Percentiles rank a stretch among this genome's conserved stretches.
Evolutionary conservation across 2,113 vertebrate species (phyloP).

Genomic region (Cyprinodon variegatus): DNA sequence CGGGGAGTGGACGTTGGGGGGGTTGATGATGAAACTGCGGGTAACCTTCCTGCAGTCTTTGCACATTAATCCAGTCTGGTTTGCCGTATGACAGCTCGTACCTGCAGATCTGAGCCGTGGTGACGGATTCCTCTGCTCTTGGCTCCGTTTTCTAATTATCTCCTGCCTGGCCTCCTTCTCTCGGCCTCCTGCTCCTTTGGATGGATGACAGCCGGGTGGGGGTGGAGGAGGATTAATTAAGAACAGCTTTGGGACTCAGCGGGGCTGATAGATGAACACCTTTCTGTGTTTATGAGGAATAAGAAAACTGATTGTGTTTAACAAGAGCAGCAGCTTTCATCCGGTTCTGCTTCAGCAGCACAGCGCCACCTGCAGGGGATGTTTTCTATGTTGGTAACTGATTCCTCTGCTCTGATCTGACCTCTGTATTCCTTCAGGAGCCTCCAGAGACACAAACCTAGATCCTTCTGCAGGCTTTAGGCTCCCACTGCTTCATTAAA

Average conservation of each 20-base stretch:
- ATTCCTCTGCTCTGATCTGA: too few relatives aligned
- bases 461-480: too few relatives aligned
- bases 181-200: conserved; percentile 1
- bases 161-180: conserved; percentile 8
- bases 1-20: background rate
- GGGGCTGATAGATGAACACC: conserved; percentile 23
- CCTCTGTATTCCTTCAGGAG: too few relatives aligned
- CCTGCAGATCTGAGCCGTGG: conserved; percentile 26
- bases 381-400: too few relatives aligned
- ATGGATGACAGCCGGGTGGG: background rate
- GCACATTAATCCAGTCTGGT: conserved; percentile 17
- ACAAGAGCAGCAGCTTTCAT: background rate
- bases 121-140: conserved; percentile 30
- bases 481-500: too few relatives aligned
- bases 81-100: conserved; percentile 14
- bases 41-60: conserved; percentile 1
- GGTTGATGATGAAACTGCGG: conserved; percentile 13
- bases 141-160: conserved; percentile 38
- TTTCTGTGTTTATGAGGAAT: conserved; percentile 13
- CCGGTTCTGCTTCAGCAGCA: conserved; percentile 13
- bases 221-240: conserved; percentile 5
- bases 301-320: background rate
- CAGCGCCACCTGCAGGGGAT: background rate
- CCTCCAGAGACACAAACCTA: too few relatives aligned
- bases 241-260: conserved; percentile 19